phyloP scores from a whole-genome alignment of 1,140 invertebrate genomes.

The silkworm (Bombyx mori) region ASM3026992v2 NC_085112.1:7429501-7430000 shows the following conservation, averaged over 20 bases:
- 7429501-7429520: no score
- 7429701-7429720: slow-evolving; percentile 17
- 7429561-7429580: no score
- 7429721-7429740: slow-evolving; percentile 18
- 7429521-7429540: no score
- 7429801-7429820: slow-evolving; percentile 27
- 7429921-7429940: not conserved
- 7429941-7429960: slow-evolving; percentile 35
- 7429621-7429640: no score
- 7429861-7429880: not conserved
- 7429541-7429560: no score
- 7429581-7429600: slow-evolving; percentile 66
- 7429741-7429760: slow-evolving; percentile 42
- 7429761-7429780: slow-evolving; percentile 40
- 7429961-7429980: slow-evolving; percentile 38
- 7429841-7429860: slow-evolving; percentile 29
- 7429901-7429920: not conserved
- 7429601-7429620: slow-evolving; percentile 31
- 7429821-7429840: slow-evolving; percentile 18
- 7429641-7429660: no score
- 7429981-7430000: slow-evolving; percentile 36
- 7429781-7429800: slow-evolving; percentile 29
- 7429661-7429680: no score
- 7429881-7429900: not conserved
- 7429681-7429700: slow-evolving; percentile 16